A percentile compares a stretch with the other conserved stretches of the same genome.
phyloP scores from a whole-genome alignment of 2,888 invertebrate genomes.

The Rotaria macrura region DNA sequence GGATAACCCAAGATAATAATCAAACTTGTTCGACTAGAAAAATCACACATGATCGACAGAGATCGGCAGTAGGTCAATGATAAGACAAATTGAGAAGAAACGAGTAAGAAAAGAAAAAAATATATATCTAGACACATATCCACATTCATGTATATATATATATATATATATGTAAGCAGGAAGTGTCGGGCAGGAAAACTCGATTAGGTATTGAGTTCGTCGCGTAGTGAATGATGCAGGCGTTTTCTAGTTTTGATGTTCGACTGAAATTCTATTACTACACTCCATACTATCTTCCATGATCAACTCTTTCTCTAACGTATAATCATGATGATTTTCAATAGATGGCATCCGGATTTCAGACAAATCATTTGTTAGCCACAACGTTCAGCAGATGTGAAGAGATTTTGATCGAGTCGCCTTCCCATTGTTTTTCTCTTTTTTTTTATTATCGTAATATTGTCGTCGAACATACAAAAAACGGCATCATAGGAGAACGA shows the following conservation, averaged over 20 bases:
- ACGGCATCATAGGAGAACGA: not conserved
- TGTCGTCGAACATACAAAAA: not conserved
- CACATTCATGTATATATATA: not conserved
- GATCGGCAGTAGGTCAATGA: not conserved
- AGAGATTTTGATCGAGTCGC: not conserved
- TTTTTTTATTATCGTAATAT: not conserved
- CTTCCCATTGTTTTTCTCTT: not conserved
- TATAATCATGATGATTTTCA: not conserved
- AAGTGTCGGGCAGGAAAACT: not conserved
- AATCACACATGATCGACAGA: conserved; percentile 2
- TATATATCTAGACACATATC: too few relatives aligned
- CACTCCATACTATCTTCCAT: not conserved
- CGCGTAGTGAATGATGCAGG: not conserved
- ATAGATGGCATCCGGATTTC: not conserved
- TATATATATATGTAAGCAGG: not conserved
- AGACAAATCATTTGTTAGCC: not conserved
- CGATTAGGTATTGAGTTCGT: not conserved
- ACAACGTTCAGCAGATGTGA: not conserved
- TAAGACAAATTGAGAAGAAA: not conserved
- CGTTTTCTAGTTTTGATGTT: not conserved
- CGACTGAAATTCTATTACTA: not conserved
- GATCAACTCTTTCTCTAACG: not conserved
- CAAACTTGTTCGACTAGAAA: not conserved
- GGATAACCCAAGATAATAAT: not conserved
- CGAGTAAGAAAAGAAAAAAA: not conserved